A percentile compares a stretch with the other conserved stretches of the same genome.
These are phyloP conservation scores for Salarias fasciatus DNA, from an alignment of 2,797 vertebrate genomes.

Conservation along the genomic window DNA sequence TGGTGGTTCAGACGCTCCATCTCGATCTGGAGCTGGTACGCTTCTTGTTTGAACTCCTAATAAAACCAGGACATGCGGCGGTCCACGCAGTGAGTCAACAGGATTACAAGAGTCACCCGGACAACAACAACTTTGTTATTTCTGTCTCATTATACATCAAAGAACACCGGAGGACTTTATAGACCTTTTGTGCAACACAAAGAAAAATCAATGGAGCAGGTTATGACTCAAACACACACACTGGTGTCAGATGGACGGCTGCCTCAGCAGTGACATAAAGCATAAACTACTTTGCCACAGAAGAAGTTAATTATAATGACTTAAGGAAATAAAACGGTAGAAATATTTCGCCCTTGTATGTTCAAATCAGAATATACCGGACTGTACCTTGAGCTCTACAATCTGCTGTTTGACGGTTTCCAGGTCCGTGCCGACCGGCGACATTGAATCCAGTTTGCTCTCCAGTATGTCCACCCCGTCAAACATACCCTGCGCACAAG, in stretches of 20 bases:
- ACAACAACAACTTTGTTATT: constrained; percentile 29
- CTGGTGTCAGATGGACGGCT: constrained; percentile 38
- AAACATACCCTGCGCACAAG: constrained; percentile 89
- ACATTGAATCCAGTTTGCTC: constrained; percentile 93
- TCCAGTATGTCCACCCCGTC: constrained; percentile 98
- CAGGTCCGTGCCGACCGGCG: constrained; percentile 95
- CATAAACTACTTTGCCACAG: background rate
- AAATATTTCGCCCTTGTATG: no score
- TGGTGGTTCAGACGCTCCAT: constrained; percentile 98
- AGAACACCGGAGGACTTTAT: constrained; percentile 16
- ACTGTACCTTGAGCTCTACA: constrained; percentile 93
- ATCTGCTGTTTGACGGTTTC: constrained; percentile 99
- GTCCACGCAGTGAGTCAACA: constrained; percentile 52
- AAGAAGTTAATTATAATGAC: constrained; percentile 5
- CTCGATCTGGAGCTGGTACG: constrained; percentile 98
- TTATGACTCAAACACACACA: constrained; percentile 51
- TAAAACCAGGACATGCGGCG: constrained; percentile 19
- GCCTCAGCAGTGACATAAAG: constrained; percentile 4
- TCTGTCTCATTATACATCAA: constrained; percentile 48
- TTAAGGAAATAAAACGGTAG: background rate
- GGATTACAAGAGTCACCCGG: constrained; percentile 26
- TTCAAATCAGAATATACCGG: constrained; percentile 20
- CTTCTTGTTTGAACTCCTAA: constrained; percentile 95
- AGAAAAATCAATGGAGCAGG: constrained; percentile 12
- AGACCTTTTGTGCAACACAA: constrained; percentile 26